Base-by-base conservation (phyloP, 2,797 vertebrate genomes). In the Selene dorsalis region DNA sequence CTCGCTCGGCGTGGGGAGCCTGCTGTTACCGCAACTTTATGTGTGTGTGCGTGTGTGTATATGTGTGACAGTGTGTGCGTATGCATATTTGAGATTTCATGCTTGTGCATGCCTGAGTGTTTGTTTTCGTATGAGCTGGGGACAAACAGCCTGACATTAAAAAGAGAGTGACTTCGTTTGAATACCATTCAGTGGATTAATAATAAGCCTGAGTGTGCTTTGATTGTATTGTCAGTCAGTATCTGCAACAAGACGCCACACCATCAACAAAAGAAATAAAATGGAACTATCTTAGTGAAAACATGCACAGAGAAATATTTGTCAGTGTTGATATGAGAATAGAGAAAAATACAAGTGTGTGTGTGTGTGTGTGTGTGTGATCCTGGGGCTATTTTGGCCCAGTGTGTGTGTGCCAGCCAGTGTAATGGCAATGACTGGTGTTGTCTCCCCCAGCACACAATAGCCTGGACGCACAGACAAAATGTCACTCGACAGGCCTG, bases 401-500 rank as follows among this genome's bases (percentile, higher is more conserved):
- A 22, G 55, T 66, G 43, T 78, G 8, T 78, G 41, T 56, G 39
- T 84, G 69, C 60, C 62, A 84, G 70, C 57, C 59, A 77, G 77
- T 63, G 69, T 70, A 74, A 88, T 69, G 72, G 69, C 64, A 66
- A 17, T 73, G 88, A 84, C 89, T 87, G 82, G 84, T 89, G 84
- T 86, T 84, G 82, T 84, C 90, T 86, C 79, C 84, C 24, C 24
- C 3, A 73, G 83, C 84, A 69, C 75, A 88, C 85, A 90, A 83
- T 71, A 75, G 85, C 77, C 76, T 39, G 81, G 64, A 81, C 82
- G 10, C 61, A 7, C 17, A 79, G 84, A 90, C 83, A 73, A 84
- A 89, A 91, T 87, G 87, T 89, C 85, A 83, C 73, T 83, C 48
- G 85, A 90, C 89, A 90, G 84, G 74, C 79, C 72, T 26, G 64